phyloP scores from a whole-genome alignment of 2,888 invertebrate species.

The Sepioteuthis lessoniana region DNA sequence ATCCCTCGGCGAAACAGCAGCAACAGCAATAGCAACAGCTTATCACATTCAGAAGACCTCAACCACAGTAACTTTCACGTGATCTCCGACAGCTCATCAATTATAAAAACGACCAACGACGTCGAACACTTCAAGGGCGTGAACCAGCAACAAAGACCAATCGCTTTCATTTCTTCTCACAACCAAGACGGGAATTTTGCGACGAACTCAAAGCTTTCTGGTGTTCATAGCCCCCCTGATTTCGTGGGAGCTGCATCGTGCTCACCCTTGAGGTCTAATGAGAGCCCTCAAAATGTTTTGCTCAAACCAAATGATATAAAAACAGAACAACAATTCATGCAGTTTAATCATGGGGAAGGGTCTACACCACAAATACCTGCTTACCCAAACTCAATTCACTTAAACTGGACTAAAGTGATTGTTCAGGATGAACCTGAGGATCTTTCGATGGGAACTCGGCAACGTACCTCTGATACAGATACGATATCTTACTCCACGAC shows the following conservation, averaged over 20 bases:
- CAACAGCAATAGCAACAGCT: neutral
- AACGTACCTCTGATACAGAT: neutral
- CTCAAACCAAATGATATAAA: neutral
- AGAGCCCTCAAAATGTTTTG: neutral
- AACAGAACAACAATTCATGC: neutral
- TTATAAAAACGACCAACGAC: neutral
- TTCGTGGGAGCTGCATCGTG: neutral
- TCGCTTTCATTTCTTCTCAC: neutral
- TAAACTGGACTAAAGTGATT: neutral
- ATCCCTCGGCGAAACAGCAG: neutral
- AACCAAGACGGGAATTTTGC: neutral
- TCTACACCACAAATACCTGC: slow-evolving; percentile 49
- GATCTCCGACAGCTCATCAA: neutral
- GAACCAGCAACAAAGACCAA: neutral
- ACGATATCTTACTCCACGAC: neutral
- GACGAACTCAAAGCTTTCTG: neutral
- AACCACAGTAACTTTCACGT: neutral
- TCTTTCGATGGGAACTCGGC: slow-evolving; percentile 56
- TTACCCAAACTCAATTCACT: slow-evolving; percentile 48
- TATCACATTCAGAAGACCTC: neutral
- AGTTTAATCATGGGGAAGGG: neutral
- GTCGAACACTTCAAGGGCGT: neutral
- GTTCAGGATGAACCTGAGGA: slow-evolving; percentile 63
- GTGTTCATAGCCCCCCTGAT: neutral
- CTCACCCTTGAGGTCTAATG: neutral